phyloP scores from a whole-genome alignment of 2,797 vertebrate species.

The Dallia pectoralis region DNA sequence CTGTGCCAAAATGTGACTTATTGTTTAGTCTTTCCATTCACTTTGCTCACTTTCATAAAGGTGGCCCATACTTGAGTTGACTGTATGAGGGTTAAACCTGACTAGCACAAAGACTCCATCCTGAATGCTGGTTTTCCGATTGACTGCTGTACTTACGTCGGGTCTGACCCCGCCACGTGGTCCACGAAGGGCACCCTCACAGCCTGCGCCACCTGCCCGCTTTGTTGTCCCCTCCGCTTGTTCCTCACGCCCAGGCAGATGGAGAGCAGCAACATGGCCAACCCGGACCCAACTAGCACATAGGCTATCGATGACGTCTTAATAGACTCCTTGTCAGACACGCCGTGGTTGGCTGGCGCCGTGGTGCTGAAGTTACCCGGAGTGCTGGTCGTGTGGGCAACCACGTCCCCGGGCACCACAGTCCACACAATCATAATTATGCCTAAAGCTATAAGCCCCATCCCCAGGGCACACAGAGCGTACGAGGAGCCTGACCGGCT shows the following conservation, averaged over 20 bases:
- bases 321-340: neutral
- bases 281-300: conserved; percentile 83
- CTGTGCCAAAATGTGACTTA: too few relatives aligned
- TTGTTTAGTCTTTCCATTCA: too few relatives aligned
- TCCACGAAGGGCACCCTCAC: conserved; percentile 34
- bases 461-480: conserved; percentile 89
- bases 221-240: conserved; percentile 66
- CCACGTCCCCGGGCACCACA: conserved; percentile 71
- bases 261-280: conserved; percentile 82
- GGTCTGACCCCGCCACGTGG: conserved; percentile 28
- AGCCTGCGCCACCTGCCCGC: conserved; percentile 26
- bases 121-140: neutral
- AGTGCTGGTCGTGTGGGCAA: conserved; percentile 12
- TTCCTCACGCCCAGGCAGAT: conserved; percentile 84
- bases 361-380: conserved; percentile 33
- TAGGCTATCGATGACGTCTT: conserved; percentile 89
- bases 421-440: conserved; percentile 96
- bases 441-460: conserved; percentile 90
- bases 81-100: neutral
- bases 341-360: accelerated
- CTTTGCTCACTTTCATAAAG: neutral
- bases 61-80: neutral
- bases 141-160: conserved; percentile 21
- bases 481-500: conserved; percentile 84
- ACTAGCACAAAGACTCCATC: neutral